Evolutionary conservation across 2,888 invertebrate species (phyloP), one percentile per base, ranked within the genome.

Genomic region (Sympetrum striolatum): DNA sequence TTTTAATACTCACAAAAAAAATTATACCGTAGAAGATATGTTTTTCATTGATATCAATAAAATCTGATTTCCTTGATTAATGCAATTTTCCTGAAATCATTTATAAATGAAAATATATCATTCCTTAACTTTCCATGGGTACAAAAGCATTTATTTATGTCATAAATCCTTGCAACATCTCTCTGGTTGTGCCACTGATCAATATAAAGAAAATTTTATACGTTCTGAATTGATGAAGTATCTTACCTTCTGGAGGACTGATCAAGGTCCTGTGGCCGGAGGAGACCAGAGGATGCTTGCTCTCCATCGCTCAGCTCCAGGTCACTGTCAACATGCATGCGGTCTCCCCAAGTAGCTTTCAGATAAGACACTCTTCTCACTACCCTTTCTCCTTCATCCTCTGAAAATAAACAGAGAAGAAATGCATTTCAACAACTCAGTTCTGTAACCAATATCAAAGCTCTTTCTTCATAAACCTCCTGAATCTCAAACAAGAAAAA

Each of bases 351-450:
- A 15, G 98, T 98, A 80, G 98, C 98, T 94, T 98, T 98, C 92
- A 98, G 95, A 94, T 99, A 99, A n/a, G 98, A 98, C 92, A 98
- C 98, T 92, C 98, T 95, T 92, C 98, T 96, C 94, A 97, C 97
- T 39, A 97, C 96, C 92, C 98, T 96, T 93, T 98, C 98, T 58
- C 93, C 93, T 93, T 98, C 98, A 93, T 97, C 97, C 94, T 95
- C 96, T 95, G 92, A 31, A 92, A 93, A 90, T 90, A 91, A 91
- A 60, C 90, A 48, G 18, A 73, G 81, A 82, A 25, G 91, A 90
- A 53, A 86, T 80, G 18, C 53, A 53, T 18, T 73, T 31, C 22
- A 91, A 53, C 1, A 18, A 53, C 15, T 3, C 1, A 18, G 90
- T 73, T 31, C 22, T 91, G 64, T 5, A 18, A 18, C 53, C 1